These are phyloP conservation scores for Megastigmus dorsalis DNA, from an alignment of 2,888 invertebrate species.

Conservation along the genomic window DNA sequence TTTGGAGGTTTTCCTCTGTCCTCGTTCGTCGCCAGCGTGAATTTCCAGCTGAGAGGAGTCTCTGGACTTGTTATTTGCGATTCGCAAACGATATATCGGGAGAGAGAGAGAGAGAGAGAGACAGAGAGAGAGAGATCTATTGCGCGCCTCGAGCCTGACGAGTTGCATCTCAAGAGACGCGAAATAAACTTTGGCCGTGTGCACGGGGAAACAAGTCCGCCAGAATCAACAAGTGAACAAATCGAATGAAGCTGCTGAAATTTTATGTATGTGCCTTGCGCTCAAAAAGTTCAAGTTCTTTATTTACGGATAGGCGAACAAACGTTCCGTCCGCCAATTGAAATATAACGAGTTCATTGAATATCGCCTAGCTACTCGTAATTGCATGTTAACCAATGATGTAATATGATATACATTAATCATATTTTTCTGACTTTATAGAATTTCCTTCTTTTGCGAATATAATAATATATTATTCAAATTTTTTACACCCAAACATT, in stretches of 20 bases:
- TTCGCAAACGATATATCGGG: slow-evolving; percentile 34
- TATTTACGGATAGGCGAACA: no score
- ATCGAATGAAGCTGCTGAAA: neutral
- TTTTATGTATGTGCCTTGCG: no score
- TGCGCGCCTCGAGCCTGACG: neutral
- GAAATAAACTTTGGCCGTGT: slow-evolving; percentile 20
- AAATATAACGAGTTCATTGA: no score
- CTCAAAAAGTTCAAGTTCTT: no score
- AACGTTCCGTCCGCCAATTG: no score
- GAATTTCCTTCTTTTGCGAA: no score
- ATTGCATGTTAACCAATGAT: no score
- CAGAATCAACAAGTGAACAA: slow-evolving; percentile 47
- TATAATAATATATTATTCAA: no score
- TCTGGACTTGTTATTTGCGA: slow-evolving; percentile 25
- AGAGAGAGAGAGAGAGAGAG: neutral
- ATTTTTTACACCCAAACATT: no score
- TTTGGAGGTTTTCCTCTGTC: neutral
- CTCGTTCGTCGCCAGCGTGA: neutral
- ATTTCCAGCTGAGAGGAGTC: slow-evolving; percentile 42
- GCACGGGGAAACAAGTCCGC: slow-evolving; percentile 7
- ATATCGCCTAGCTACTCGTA: no score
- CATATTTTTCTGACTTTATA: no score
- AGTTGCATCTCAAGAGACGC: slow-evolving; percentile 45
- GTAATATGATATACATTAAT: no score
- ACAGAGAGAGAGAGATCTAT: neutral